Evolutionary conservation across 2,888 invertebrate genomes (phyloP), one percentile per base, ranked within the genome.

Genomic region (Disparrhopalites patrizii): DNA sequence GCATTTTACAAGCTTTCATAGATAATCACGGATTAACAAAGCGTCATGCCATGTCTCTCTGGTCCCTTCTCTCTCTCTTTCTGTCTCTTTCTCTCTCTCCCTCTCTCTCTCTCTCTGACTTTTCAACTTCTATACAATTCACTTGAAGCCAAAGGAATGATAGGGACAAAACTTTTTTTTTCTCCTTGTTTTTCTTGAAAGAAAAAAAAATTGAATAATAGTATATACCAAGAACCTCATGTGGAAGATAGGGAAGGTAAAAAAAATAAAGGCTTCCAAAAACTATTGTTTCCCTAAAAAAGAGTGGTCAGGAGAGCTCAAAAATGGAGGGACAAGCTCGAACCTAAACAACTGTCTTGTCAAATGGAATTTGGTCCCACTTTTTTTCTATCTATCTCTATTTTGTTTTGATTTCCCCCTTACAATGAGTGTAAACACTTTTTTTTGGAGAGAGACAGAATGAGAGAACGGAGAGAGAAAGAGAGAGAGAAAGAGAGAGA

Each of bases 21-120:
- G 47, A 47, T 47, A 47, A 47, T 47, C 47, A 47, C 20, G 47
- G 23, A 47, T 47, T 47, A 47, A 47, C 47, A 47, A 47, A 47
- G 47, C 47, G 20, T 3, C 25, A 25, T 25, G 47, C 47, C 20
- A n/a, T n/a, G n/a, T n/a, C n/a, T n/a, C n/a, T n/a, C n/a, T 30
- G 25, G 10, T 20, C 20, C 31, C 30, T 43, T 31, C 30, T 31
- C 20, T n/a, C 1, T 25, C 43, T 40, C 40, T 40, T 20, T 50
- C 28, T 60, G 18, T 58, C n/a, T 50, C 13, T 50, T 27, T 20
- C n/a, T 36, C 43, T 47, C 5, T 25, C 15, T 43, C 28, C 25
- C 20, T 10, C 36, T n/a, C 20, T 33, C 10, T 2, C 23, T 52
- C 20, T 52, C 4, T 47, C 7, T 13, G 20, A 23, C 3, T 31